Conservation (phyloP, 2,888 invertebrate genomes). For the Drosophila maculinotata region DNA sequence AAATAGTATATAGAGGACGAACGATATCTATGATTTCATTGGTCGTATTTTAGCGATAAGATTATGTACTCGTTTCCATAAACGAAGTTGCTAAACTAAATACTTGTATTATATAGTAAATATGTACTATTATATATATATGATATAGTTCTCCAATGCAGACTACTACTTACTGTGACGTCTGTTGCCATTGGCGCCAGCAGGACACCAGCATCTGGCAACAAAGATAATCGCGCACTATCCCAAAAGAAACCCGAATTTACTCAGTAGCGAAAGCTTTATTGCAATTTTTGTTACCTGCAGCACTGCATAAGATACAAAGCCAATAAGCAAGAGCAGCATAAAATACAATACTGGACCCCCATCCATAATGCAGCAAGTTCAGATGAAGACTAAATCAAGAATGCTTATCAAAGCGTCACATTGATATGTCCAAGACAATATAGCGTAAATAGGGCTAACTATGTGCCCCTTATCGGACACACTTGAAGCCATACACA, state of each 20-base stretch:
- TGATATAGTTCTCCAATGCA: too few relatives aligned
- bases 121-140: neutral
- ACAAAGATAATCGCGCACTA: slow-evolving; percentile 59
- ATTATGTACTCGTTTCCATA: slow-evolving; percentile 48
- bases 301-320: slow-evolving; percentile 43
- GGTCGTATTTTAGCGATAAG: slow-evolving; percentile 45
- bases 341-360: slow-evolving; percentile 34
- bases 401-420: slow-evolving; percentile 42
- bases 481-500: slow-evolving; percentile 34
- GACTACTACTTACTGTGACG: slow-evolving; percentile 35
- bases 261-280: neutral
- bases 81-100: slow-evolving; percentile 42
- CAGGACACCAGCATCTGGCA: slow-evolving; percentile 29
- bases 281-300: slow-evolving; percentile 48
- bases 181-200: neutral
- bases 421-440: slow-evolving; percentile 38
- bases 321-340: slow-evolving; percentile 47
- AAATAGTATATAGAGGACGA: slow-evolving; percentile 17
- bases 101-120: too few relatives aligned
- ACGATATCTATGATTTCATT: slow-evolving; percentile 22
- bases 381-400: slow-evolving; percentile 56
- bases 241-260: neutral
- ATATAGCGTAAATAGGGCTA: too few relatives aligned
- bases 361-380: slow-evolving; percentile 53
- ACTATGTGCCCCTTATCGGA: slow-evolving; percentile 54